Percentiles rank a stretch among this genome's conserved stretches.
phyloP scores from a whole-genome alignment of 2,888 invertebrate genomes.

The Oasisia sp. region DNA sequence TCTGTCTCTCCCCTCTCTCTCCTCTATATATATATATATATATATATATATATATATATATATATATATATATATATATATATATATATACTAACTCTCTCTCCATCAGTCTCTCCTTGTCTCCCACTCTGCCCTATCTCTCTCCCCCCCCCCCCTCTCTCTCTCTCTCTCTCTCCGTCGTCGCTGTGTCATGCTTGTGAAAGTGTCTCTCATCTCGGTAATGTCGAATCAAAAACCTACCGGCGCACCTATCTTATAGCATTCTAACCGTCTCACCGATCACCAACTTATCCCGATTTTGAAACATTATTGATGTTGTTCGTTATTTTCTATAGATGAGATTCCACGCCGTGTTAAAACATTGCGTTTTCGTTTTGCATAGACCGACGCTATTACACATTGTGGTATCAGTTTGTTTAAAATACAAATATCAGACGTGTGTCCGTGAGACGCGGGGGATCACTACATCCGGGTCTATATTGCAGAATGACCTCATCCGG shows the following conservation, averaged over 20 bases:
- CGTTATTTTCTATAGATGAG: too few species aligned
- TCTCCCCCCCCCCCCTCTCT: constrained; percentile 20
- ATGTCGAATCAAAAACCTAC: not conserved
- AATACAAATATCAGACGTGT: too few species aligned
- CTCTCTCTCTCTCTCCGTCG: not conserved
- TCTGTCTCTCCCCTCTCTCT: constrained; percentile 14
- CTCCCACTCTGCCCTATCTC: not conserved
- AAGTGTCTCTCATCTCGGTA: not conserved
- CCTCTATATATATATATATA: too few species aligned
- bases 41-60: too few species aligned
- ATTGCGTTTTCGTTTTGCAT: not conserved
- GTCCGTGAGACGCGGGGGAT: too few species aligned
- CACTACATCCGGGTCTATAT: too few species aligned
- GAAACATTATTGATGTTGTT: too few species aligned
- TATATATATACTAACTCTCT: too few species aligned
- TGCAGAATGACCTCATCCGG: too few species aligned
- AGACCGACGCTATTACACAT: not conserved
- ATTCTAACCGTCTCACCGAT: not conserved
- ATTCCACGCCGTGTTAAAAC: not conserved
- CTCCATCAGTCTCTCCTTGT: too few species aligned
- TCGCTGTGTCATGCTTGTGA: not conserved
- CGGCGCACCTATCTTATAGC: not conserved
- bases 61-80: too few species aligned
- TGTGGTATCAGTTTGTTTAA: not conserved
- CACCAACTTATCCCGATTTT: not conserved